Evolutionary conservation across 2,797 vertebrate species (phyloP), one percentile per base, ranked within the genome.

Genomic region (Lemur catta): DNA sequence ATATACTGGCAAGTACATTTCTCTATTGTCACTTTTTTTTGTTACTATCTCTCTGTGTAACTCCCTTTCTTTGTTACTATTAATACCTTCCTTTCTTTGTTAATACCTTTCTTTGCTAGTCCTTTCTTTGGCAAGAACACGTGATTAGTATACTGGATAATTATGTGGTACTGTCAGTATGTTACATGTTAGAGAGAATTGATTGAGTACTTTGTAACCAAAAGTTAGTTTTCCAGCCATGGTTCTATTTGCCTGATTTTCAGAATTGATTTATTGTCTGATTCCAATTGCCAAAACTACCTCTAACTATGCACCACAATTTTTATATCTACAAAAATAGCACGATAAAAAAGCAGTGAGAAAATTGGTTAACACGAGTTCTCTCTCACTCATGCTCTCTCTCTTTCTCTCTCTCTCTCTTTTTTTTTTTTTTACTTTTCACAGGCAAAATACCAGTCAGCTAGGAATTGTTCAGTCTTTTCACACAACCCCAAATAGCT

Each of bases 271-370:
- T 72, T 89, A 80, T 52, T 80, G 41, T 33, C 22, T 41, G 3
- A n/a, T 96, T 91, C 28, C 65, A 71, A 8, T 92, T 80, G 74
- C 15, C 46, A 91, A 86, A 94, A 59, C 41, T 18, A 14, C 81
- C 38, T 94, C 67, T 15, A 86, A 43, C 18, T 7, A 35, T 79
- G 18, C 4, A n/a, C 7, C 3, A 26, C 4, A 59, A 79, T 20
- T 95, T 91, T 95, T 85, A 57, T 46, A 74, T 65, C 30, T 94
- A 46, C 63, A 89, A 43, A 90, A 35, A 38, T 52, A 72, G 46
- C 55, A 81, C 26, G 61, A 33, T 63, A 59, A 43, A 74, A 96
- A 84, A 65, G n/a, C 35, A 48, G 6, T n/a, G 38, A 76, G 35
- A 84, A 63, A 57, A 9, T 80, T 71, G 63, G 74, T 84, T 74